Evolutionary conservation across 2,113 vertebrate species (phyloP), one percentile per base, ranked within the genome.

Genomic region (Pterophyllum scalare): DNA sequence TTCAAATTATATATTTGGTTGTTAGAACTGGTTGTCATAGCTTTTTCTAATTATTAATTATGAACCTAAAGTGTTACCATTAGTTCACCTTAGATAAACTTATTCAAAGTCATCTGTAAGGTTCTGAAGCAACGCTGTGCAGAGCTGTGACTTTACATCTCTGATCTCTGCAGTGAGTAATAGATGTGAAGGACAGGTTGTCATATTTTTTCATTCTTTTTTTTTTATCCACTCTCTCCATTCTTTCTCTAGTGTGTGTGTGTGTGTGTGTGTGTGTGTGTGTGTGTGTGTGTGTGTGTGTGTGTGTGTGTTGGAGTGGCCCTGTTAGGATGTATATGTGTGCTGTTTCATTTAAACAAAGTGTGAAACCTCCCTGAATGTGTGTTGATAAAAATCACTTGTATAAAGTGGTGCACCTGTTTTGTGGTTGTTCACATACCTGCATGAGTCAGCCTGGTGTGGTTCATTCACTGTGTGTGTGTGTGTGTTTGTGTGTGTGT

Each of bases 181-280:
- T 20, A 56, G 65, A 91, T 75, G 43, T 86, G 76, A 89, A 80
- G 64, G 83, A 89, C 76, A 82, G 70, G 62, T 58, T 80, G 67
- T 83, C 82, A 85, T 75, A 54, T 43, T 82, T 72, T 72, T 60
- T 59, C 13, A 77, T 46, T 84, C 10, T 56, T n/a, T 54, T 81
- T 54, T 11, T 46, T 46, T 6, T 56, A 80, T 81, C 24, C 15
- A 14, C 24, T 67, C 57, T 31, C 26, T 70, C n/a, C 40, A 49
- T 56, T 56, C 31, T 56, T 54, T 24, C 57, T 87, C 77, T 80
- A 59, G 65, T 84, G 57, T 38, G 24, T 58, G 61, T 28, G 24
- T 57, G 57, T 52, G 76, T 72, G 26, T 59, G 54, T 77, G 28
- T 22, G 33, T 79, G 65, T 84, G 57, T 38, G 24, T 58, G 61